Conservation (phyloP, 2,888 invertebrate species). For the Invenusta paracnida region DNA sequence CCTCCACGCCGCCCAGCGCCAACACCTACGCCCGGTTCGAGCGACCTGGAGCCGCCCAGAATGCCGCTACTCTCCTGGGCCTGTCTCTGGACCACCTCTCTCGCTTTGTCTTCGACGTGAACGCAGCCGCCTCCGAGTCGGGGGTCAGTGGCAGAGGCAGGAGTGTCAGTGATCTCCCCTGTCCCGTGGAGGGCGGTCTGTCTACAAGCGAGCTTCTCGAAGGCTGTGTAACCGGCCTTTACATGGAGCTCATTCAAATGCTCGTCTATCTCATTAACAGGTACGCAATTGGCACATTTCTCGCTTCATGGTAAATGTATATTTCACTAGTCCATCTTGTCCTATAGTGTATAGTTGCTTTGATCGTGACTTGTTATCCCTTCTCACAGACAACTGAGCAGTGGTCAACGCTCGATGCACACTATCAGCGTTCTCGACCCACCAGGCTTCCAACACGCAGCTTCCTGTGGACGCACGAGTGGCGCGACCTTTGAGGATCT, state of each 20-base stretch:
- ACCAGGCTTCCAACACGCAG: constrained; percentile 87
- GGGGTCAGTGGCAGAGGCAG: background rate
- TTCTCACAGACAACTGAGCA: background rate
- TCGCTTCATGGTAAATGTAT: no score
- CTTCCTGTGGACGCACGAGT: constrained; percentile 54
- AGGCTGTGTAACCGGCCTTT: constrained; percentile 81
- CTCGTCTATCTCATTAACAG: constrained; percentile 83
- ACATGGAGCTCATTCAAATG: constrained; percentile 81
- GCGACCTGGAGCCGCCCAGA: constrained; percentile 56
- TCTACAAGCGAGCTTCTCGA: constrained; percentile 77
- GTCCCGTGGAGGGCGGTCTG: constrained; percentile 48
- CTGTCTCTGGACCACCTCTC: constrained; percentile 76
- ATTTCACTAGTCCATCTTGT: no score
- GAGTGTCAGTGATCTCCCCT: background rate
- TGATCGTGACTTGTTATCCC: no score
- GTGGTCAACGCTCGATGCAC: constrained; percentile 68
- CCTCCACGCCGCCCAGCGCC: background rate
- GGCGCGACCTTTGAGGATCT: constrained; percentile 72
- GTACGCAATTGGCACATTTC: no score
- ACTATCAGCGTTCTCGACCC: constrained; percentile 79
- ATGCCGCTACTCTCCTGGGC: constrained; percentile 63
- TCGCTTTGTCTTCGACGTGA: constrained; percentile 68
- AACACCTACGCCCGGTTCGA: constrained; percentile 52
- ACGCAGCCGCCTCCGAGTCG: background rate
- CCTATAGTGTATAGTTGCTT: background rate